Evolutionary conservation across 2,113 vertebrate species (phyloP), one percentile per base, ranked within the genome.

Genomic region (Coptodon rendalli): DNA sequence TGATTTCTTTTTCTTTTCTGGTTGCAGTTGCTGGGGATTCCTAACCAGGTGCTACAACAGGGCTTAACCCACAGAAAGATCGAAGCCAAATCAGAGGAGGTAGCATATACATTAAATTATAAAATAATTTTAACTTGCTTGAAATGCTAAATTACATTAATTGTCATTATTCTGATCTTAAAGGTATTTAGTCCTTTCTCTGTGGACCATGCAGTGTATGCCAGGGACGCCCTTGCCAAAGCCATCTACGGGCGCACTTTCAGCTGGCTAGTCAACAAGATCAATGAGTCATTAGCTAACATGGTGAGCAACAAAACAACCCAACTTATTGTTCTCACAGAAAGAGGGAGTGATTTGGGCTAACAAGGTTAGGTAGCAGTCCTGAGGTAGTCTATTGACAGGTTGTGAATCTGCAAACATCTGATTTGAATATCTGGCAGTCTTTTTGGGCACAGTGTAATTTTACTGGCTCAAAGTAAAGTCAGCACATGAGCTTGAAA

Each of bases 251-350:
- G 97, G 3, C 97, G 99, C 13, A 98, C 97, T 0, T 99, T 99
- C 89, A 97, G 97, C 19, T 99, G 99, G 99, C 95, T 99, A 1
- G 98, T 99, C 87, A 98, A 96, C 96, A 99, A 97, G 91, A 97
- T 99, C 91, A 99, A 99, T 3, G 92, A 96, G 31, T 98, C 98
- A 2, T 87, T 99, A 11, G 98, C 96, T 36, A 99, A 98, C 93
- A 97, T 97, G 98, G 99, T 98, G 78, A 89, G 91, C 14, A 68
- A 9, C 8, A 40, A 76, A 56, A 36, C 43, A 79, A 17, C 4
- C 10, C 36, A 38, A 34, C 43, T 13, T 50, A 78, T 31, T 78
- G 24, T 78, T 48, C 43, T 50, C 43, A 50, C 71, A 78, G 24
- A 29, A 29, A 48, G 14, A 29, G 14, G n/a, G 43, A 54, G 24